Evolutionary conservation across 2,888 invertebrate species (phyloP).

Genomic region (Nephrotoma flavescens): DNA sequence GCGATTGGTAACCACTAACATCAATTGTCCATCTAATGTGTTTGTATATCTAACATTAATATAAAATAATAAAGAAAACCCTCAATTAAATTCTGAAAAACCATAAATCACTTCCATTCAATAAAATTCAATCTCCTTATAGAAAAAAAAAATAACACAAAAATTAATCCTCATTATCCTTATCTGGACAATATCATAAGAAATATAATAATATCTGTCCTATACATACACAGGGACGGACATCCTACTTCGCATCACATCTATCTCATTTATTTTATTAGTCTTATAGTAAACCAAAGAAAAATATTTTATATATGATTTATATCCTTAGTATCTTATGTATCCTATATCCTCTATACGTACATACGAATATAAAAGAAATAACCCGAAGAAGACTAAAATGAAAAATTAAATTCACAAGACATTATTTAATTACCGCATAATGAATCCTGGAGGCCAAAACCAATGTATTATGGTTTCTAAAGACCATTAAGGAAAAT

Average conservation of each 20-base stretch:
- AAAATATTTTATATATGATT: neutral
- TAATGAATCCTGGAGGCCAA: constrained; percentile 3
- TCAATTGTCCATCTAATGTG: neutral
- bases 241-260: neutral
- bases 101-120: neutral
- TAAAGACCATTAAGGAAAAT: constrained; percentile 1
- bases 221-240: neutral
- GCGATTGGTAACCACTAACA: neutral
- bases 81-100: neutral
- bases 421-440: constrained; percentile 3
- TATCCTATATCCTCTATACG: neutral
- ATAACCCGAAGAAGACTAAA: neutral
- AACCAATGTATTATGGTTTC: constrained; percentile 5
- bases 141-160: neutral
- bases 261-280: neutral
- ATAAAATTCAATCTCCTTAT: neutral
- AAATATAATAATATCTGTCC: neutral
- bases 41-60: neutral
- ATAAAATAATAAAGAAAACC: neutral
- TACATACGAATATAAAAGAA: neutral
- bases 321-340: neutral
- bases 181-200: neutral
- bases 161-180: neutral
- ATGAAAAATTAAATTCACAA: neutral
- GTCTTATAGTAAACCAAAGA: neutral